Percentiles rank a stretch among this genome's conserved stretches.
Conservation (phyloP, 2,797 vertebrate genomes). For the Pagetopsis macropterus region DNA sequence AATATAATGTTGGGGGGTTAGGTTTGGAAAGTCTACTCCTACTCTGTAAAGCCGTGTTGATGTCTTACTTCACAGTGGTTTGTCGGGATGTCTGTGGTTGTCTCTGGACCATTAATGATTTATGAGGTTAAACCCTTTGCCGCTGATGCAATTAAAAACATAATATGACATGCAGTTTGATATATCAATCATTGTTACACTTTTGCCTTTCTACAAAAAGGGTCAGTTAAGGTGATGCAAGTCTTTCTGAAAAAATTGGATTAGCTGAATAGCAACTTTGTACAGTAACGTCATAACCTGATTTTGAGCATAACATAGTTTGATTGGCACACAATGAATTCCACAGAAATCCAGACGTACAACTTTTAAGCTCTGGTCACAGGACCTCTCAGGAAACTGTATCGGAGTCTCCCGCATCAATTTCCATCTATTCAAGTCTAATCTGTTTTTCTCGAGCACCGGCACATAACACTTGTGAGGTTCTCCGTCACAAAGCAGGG, state of each 20-base stretch:
- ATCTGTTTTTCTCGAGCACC: conserved; percentile 60
- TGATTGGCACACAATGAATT: conserved; percentile 30
- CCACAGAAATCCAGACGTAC: conserved; percentile 30
- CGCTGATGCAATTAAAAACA: conserved; percentile 21
- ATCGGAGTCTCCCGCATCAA: conserved; percentile 29
- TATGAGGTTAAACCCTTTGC: conserved; percentile 27
- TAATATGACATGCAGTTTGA: conserved; percentile 23
- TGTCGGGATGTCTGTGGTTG: conserved; percentile 18
- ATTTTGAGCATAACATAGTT: conserved; percentile 29
- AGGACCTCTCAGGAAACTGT: conserved; percentile 24
- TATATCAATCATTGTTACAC: conserved; percentile 18
- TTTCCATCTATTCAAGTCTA: conserved; percentile 54
- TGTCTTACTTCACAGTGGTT: conserved; percentile 35
- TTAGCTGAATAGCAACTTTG: conserved; percentile 42
- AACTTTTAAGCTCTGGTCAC: conserved; percentile 36
- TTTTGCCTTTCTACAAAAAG: conserved; percentile 3
- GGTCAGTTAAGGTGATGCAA: conserved; percentile 16
- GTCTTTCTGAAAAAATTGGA: conserved; percentile 36
- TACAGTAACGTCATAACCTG: conserved; percentile 24
- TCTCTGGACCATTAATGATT: conserved; percentile 35
- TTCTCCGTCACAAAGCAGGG: conserved; percentile 53
- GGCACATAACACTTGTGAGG: conserved; percentile 58
- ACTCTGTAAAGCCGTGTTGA: conserved; percentile 37
- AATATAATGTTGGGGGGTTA: conserved; percentile 49
- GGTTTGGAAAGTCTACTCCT: conserved; percentile 27